Evolutionary conservation across 2,113 vertebrate genomes (phyloP), one percentile per base, ranked within the genome.

Genomic region (Peromyscus leucopus): DNA sequence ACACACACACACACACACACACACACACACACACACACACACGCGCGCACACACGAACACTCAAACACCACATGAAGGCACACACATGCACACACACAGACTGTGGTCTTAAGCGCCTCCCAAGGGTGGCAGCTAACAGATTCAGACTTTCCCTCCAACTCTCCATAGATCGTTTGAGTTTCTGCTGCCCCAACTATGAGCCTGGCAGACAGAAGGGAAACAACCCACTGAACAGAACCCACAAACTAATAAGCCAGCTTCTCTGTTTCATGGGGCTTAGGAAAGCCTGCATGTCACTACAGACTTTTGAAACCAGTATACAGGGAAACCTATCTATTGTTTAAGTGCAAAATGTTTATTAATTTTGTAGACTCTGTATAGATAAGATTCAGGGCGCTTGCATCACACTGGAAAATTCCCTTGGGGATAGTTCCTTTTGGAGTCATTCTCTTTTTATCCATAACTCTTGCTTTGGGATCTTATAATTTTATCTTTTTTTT

Each of bases 131-230:
- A 57, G 16, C 36, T 59, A 39, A 83, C 51, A 39, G 19, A 36
- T 10, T 8, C 36, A 21, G 36, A 33, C 55, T 83, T 83, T 83
- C 83, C 76, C 57, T 96, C 76, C 86, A 39, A 24, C 28, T 74
- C 82, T 59, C 26, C 85, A 6, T 19, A 91, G 55, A 46, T 48
- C 90, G n/a, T 46, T 89, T 92, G 57, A 96, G 17, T 89, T 74
- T 75, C 89, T 71, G 26, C 33, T 69, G 39, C 33, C 33, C 39
- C 59, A 92, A 39, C 36, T 46, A 71, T 76, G 4, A 96, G 24
- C 51, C 65, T n/a, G n/a, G 48, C 59, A 84, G 69, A 84, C 59
- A 93, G 72, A 93, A 96, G 51, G 82, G 67, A 91, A 95, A 93
- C 89, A 94, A 90, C 33, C 36, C n/a, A 91, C 48, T 17, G 39